Conservation (phyloP, 2,797 vertebrate genomes). For the Lindbergichthys nudifrons region DNA sequence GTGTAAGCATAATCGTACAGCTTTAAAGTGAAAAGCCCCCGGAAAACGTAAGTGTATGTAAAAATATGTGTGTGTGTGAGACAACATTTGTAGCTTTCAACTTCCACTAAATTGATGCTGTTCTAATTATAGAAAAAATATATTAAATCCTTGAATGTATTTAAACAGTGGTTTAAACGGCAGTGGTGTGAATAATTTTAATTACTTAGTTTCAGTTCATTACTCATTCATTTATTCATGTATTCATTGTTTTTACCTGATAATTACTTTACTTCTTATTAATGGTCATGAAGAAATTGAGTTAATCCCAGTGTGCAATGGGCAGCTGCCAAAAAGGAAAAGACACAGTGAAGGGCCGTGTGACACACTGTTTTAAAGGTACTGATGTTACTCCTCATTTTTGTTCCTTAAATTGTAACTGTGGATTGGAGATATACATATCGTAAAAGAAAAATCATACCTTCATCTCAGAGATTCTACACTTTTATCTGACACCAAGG, state of each 20-base stretch:
- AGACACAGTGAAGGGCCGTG: slow-evolving; percentile 18
- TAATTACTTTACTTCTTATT: slow-evolving; percentile 70
- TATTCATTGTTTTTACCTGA: slow-evolving; percentile 65
- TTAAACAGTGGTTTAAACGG: slow-evolving; percentile 56
- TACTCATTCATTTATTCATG: slow-evolving; percentile 74
- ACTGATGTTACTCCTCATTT: not conserved
- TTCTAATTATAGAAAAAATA: slow-evolving; percentile 50
- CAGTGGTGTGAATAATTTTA: slow-evolving; percentile 67
- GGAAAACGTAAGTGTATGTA: not conserved
- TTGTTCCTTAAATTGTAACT: not conserved
- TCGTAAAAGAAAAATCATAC: slow-evolving; percentile 4
- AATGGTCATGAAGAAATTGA: slow-evolving; percentile 64
- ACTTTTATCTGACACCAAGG: slow-evolving; percentile 64
- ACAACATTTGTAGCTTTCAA: slow-evolving; percentile 25
- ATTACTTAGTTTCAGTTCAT: slow-evolving; percentile 69
- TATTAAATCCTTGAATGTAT: slow-evolving; percentile 16
- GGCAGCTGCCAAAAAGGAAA: slow-evolving; percentile 16
- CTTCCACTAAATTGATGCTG: slow-evolving; percentile 38
- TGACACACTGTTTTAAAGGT: no score
- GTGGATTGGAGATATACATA: slow-evolving; percentile 17
- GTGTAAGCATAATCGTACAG: not conserved
- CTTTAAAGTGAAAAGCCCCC: not conserved
- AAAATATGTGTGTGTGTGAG: not conserved
- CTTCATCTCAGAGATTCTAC: slow-evolving; percentile 37
- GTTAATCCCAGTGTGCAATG: slow-evolving; percentile 31